Evolutionary conservation across 2,888 invertebrate species (phyloP).

Genomic region (Carpatolechia fugitivella): DNA sequence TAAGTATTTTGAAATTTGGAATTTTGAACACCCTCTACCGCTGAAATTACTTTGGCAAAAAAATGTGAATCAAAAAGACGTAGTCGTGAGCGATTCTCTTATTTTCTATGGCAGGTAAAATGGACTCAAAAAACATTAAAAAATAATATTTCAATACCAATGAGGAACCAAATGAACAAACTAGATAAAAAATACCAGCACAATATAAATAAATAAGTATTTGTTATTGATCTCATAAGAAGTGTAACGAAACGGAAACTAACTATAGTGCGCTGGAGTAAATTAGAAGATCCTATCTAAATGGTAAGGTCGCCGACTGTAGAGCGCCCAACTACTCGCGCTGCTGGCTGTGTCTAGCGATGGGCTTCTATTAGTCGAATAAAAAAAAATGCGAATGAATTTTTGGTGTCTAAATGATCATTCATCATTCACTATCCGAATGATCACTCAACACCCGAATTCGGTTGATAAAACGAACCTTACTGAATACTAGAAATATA

Average conservation of each 20-base stretch:
- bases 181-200: slow-evolving; percentile 46
- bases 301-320: too few relatives aligned
- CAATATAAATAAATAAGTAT: slow-evolving; percentile 20
- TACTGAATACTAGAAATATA: too few relatives aligned
- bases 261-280: neutral
- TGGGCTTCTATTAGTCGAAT: too few relatives aligned
- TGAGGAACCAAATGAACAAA: slow-evolving; percentile 53
- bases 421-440: too few relatives aligned
- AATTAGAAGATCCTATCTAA: neutral
- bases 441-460: too few relatives aligned
- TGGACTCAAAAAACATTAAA: slow-evolving; percentile 63
- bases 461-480: too few relatives aligned
- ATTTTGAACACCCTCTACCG: slow-evolving; percentile 37
- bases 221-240: neutral
- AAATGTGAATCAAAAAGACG: slow-evolving; percentile 44
- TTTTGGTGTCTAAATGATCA: too few relatives aligned
- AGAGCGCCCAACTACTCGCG: too few relatives aligned
- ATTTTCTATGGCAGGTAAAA: slow-evolving; percentile 76
- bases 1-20: slow-evolving; percentile 58
- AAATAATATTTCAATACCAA: slow-evolving; percentile 58
- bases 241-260: neutral
- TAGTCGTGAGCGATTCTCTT: slow-evolving; percentile 59
- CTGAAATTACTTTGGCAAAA: slow-evolving; percentile 28
- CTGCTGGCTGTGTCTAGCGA: too few relatives aligned
- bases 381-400: too few relatives aligned